Conservation (phyloP, 2,888 invertebrate species). For the Netelia virgata region DNA sequence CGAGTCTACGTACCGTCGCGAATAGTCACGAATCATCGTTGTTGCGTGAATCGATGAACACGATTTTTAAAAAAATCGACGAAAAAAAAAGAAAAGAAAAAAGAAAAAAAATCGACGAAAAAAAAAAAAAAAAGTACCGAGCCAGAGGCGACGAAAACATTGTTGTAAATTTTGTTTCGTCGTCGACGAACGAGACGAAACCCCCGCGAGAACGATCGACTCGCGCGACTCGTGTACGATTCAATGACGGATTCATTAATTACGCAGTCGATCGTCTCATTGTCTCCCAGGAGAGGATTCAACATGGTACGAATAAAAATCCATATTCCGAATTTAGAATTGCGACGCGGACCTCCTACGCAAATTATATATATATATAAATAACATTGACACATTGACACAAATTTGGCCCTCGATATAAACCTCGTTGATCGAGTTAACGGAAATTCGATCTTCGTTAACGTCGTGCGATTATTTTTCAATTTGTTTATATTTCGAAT, state of each 20-base stretch:
- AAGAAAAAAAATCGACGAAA: constrained; percentile 26
- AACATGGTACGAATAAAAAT: not conserved
- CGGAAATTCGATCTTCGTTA: no score
- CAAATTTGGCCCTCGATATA: no score
- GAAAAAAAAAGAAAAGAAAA: constrained; percentile 33
- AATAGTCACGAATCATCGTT: constrained; percentile 44
- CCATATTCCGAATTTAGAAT: not conserved
- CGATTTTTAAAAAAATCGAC: constrained; percentile 27
- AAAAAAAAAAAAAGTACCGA: not conserved
- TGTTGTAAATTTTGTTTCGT: no score
- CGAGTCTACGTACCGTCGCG: constrained; percentile 24
- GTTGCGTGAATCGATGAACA: constrained; percentile 37
- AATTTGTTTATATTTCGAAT: no score
- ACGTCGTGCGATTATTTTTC: no score
- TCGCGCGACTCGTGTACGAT: not conserved
- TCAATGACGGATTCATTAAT: not conserved
- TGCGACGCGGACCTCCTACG: not conserved
- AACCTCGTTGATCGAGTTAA: no score
- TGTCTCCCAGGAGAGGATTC: not conserved
- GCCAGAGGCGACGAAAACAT: no score
- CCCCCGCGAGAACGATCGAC: not conserved
- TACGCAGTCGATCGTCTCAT: not conserved
- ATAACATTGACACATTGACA: no score
- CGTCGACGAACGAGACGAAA: no score
- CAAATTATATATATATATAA: not conserved